phyloP scores from a whole-genome alignment of 35 echinoderm and acorn worm species.

The Eucidaris tribuloides region DNA sequence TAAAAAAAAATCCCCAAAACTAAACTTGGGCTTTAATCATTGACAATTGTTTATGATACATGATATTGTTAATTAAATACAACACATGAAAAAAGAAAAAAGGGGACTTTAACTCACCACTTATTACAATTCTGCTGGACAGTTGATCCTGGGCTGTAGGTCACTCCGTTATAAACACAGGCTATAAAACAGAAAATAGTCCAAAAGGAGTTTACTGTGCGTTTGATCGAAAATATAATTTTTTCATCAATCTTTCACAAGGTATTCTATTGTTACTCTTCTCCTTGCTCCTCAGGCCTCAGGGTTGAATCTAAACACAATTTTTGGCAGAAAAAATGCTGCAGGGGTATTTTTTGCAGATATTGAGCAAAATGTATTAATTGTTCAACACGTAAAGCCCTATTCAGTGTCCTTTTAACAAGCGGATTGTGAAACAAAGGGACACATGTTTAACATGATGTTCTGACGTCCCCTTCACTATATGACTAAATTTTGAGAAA shows the following conservation, averaged over 20 bases:
- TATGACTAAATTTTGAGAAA: no score
- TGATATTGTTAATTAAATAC: background rate
- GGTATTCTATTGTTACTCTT: background rate
- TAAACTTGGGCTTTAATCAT: no score
- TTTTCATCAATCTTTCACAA: no score
- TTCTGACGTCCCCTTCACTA: no score
- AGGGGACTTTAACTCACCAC: constrained; percentile 38
- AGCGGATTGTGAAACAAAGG: no score
- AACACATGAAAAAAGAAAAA: background rate
- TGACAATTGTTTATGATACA: no score
- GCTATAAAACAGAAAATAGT: constrained; percentile 15
- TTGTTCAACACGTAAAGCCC: no score
- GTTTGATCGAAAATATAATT: no score
- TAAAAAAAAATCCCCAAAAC: background rate
- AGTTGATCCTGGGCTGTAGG: constrained; percentile 27
- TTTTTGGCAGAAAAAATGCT: background rate
- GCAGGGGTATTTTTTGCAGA: no score
- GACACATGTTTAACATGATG: no score
- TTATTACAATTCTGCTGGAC: constrained; percentile 58
- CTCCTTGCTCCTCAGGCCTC: background rate
- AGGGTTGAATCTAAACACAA: background rate
- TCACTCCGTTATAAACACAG: constrained; percentile 39
- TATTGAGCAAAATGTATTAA: no score
- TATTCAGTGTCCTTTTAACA: no score
- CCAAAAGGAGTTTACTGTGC: background rate